phyloP scores from a whole-genome alignment of 2,797 vertebrate species.

The Ictinia mississippiensis region DNA sequence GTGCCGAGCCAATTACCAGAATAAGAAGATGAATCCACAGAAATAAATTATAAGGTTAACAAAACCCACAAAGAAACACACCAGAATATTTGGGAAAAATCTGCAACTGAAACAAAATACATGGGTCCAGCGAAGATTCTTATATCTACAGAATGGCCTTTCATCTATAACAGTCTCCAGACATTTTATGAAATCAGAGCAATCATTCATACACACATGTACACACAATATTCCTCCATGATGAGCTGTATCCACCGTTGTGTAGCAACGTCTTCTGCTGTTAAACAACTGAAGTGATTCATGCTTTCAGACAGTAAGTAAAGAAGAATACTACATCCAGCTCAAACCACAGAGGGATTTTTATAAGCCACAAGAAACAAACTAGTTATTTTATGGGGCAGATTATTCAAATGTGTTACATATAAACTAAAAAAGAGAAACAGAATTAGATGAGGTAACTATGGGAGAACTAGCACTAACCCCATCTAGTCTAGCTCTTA shows the following conservation, averaged over 20 bases:
- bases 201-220: neutral
- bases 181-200: neutral
- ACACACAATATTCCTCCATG: neutral
- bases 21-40: neutral
- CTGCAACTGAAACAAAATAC: neutral
- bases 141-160: neutral
- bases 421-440: neutral
- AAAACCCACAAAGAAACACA: slow-evolving; percentile 23
- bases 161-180: neutral
- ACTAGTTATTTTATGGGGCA: neutral
- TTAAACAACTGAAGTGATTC: neutral
- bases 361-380: neutral
- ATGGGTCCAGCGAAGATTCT: neutral
- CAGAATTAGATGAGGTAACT: neutral
- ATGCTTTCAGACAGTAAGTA: neutral
- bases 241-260: neutral
- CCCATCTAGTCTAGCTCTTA: neutral
- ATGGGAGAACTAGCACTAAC: neutral
- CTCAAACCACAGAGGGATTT: neutral
- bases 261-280: neutral
- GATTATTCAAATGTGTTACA: neutral
- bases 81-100: neutral
- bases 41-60: neutral
- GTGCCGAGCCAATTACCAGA: neutral
- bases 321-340: neutral